A percentile compares a stretch with the other conserved stretches of the same genome.
Conservation (phyloP, 1,140 invertebrate genomes). For the Neodiprion pinetum region DNA sequence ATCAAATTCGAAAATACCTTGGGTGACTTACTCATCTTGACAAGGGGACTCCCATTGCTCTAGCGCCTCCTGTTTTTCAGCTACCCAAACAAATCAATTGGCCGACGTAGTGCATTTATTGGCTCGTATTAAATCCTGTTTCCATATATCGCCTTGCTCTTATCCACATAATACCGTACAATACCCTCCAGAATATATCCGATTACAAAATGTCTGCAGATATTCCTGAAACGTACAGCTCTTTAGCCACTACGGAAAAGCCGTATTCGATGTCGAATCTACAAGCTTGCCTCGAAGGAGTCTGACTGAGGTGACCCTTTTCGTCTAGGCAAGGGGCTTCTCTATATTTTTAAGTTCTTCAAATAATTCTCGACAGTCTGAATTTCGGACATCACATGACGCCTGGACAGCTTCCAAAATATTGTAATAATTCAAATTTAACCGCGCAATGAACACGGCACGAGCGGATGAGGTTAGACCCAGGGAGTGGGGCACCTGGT, state of each 20-base stretch:
- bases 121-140: conserved; percentile 47
- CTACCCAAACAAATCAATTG: conserved; percentile 18
- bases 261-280: too few species aligned
- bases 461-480: too few species aligned
- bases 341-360: too few species aligned
- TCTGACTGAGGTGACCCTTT: too few species aligned
- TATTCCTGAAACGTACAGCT: conserved; percentile 36
- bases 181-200: conserved; percentile 39
- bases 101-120: conserved; percentile 39
- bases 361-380: too few species aligned
- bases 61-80: conserved; percentile 8
- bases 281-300: too few species aligned
- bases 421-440: too few species aligned
- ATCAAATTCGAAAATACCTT: neutral
- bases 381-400: too few species aligned
- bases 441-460: too few species aligned
- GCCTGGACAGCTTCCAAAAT: too few species aligned
- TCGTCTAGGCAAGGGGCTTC: too few species aligned
- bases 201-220: conserved; percentile 47
- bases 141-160: conserved; percentile 42
- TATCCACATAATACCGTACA: conserved; percentile 47
- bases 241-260: neutral
- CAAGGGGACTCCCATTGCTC: neutral
- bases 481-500: too few species aligned
- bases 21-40: neutral